Percentiles rank a stretch among this genome's conserved stretches.
Evolutionary conservation across 2,888 invertebrate species (phyloP).

Genomic region (Nomada flava): DNA sequence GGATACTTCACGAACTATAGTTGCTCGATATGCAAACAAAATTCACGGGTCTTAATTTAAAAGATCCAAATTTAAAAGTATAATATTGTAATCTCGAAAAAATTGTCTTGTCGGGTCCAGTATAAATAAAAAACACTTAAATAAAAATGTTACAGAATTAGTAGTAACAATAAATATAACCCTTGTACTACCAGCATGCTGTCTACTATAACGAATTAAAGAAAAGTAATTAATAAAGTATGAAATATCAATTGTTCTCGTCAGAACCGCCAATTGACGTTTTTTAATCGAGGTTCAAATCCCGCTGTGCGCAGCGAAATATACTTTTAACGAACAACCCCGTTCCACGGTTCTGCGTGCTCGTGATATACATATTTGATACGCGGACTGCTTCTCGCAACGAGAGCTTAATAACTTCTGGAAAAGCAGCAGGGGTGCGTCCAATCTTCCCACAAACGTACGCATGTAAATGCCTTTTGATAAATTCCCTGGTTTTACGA

Average conservation of each 20-base stretch:
- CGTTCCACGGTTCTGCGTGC: neutral
- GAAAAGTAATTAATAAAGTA: neutral
- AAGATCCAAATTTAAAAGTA: too few species aligned
- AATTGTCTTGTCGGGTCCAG: too few species aligned
- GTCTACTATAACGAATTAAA: neutral
- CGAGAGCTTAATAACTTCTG: slow-evolving; percentile 32
- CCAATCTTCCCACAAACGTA: slow-evolving; percentile 9
- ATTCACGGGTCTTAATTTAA: too few species aligned
- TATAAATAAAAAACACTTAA: too few species aligned
- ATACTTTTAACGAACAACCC: neutral
- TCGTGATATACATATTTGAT: neutral
- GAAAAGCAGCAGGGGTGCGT: slow-evolving; percentile 17
- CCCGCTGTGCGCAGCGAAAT: neutral
- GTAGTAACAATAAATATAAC: too few species aligned
- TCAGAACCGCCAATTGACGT: neutral
- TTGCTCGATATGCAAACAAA: too few species aligned
- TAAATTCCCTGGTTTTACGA: slow-evolving; percentile 69
- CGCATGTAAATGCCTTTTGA: slow-evolving; percentile 23
- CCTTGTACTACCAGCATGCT: too few species aligned
- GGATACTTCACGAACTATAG: too few species aligned
- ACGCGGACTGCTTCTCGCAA: slow-evolving; percentile 1
- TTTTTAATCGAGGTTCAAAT: neutral
- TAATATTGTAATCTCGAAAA: too few species aligned
- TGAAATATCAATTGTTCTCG: too few species aligned
- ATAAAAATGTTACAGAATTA: too few species aligned